phyloP scores from a whole-genome alignment of 1,140 invertebrate species.

The Ectropis grisescens region DNA sequence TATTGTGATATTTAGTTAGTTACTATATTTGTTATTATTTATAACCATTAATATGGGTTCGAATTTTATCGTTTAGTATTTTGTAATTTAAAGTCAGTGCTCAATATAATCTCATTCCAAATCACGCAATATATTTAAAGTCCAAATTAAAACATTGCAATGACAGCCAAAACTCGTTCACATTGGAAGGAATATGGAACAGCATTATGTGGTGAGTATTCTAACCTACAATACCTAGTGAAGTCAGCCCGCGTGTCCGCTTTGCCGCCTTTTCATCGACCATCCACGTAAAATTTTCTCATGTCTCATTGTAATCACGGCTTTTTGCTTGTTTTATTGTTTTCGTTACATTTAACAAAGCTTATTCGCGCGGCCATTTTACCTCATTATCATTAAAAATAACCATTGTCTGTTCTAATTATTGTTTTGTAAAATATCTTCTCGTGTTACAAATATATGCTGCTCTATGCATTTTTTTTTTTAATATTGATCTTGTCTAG shows the following conservation, averaged over 20 bases:
- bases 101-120: slow-evolving; percentile 69
- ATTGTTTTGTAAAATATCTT: too few relatives aligned
- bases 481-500: too few relatives aligned
- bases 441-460: too few relatives aligned
- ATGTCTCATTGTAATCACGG: too few relatives aligned
- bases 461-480: too few relatives aligned
- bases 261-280: too few relatives aligned
- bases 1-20: slow-evolving; percentile 68
- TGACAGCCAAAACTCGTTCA: slow-evolving; percentile 63
- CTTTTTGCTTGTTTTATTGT: too few relatives aligned
- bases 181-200: slow-evolving; percentile 71
- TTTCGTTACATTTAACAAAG: too few relatives aligned
- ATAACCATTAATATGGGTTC: slow-evolving; percentile 54
- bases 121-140: slow-evolving; percentile 42
- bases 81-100: slow-evolving; percentile 50
- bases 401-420: too few relatives aligned
- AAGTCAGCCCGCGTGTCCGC: slow-evolving; percentile 21
- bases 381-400: too few relatives aligned
- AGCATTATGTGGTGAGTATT: slow-evolving; percentile 66
- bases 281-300: too few relatives aligned
- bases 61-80: slow-evolving; percentile 51
- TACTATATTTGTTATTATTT: slow-evolving; percentile 53
- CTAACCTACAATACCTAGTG: slow-evolving; percentile 45
- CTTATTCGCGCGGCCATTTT: too few relatives aligned
- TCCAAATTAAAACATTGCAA: slow-evolving; percentile 35